Percentiles rank a stretch among this genome's conserved stretches.
phyloP scores from a whole-genome alignment of 30 jellyfish, hydroid and myxozoan genomes.

The Turritopsis rubra region DNA sequence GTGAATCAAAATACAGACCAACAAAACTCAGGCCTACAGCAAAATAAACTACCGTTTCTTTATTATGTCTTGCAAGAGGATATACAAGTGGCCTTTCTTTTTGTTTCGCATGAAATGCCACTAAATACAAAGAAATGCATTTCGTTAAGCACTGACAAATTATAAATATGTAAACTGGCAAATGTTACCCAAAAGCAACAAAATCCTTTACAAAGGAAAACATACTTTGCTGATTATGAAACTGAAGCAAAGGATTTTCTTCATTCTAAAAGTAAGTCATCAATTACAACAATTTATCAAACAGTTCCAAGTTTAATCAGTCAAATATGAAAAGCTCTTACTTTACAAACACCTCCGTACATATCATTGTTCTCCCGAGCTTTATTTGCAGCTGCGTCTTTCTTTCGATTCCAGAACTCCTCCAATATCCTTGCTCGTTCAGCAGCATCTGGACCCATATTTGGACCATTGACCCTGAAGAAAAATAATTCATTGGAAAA shows the following conservation, averaged over 20 bases:
- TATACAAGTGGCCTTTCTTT: neutral
- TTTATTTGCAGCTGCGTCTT: conserved; percentile 80
- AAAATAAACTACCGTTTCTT: neutral
- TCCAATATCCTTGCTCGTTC: conserved; percentile 71
- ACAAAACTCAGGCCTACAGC: neutral
- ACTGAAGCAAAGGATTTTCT: conserved; percentile 17
- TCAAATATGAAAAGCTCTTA: neutral
- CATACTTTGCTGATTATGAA: conserved; percentile 28
- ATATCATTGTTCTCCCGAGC: conserved; percentile 60
- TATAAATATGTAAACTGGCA: neutral
- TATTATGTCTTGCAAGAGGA: neutral
- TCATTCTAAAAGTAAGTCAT: conserved; percentile 3
- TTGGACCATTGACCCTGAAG: conserved; percentile 40
- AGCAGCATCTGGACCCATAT: conserved; percentile 34
- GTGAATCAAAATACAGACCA: neutral
- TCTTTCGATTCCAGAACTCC: conserved; percentile 69
- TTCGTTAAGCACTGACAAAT: too few species aligned
- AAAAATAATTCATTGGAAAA: neutral
- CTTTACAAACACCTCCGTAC: conserved; percentile 32
- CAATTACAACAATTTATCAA: neutral
- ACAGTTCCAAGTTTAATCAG: neutral
- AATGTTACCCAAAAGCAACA: neutral
- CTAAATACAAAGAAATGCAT: neutral
- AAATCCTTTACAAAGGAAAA: neutral
- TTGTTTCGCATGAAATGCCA: neutral